Evolutionary conservation across 2,888 invertebrate genomes (phyloP).

Genomic region (Chloromyia formosa): DNA sequence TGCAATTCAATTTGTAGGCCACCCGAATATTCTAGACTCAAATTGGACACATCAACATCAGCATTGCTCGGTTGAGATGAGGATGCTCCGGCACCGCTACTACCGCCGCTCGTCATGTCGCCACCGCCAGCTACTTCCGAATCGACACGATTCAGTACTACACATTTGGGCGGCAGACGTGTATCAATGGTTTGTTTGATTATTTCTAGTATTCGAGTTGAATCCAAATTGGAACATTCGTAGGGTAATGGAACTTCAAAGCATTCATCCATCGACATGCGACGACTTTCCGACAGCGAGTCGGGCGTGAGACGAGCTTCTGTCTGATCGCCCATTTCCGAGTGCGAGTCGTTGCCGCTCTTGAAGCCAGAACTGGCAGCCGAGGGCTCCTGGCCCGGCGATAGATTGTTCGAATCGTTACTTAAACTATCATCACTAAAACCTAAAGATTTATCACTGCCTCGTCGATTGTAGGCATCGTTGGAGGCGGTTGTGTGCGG

Average conservation of each 20-base stretch:
- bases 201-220: conserved; percentile 80
- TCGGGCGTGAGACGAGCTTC: conserved; percentile 63
- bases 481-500: conserved; percentile 47
- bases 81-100: conserved; percentile 29
- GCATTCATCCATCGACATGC: conserved; percentile 61
- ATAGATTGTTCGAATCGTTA: conserved; percentile 69
- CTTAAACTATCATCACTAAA: conserved; percentile 80
- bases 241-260: conserved; percentile 82
- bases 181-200: conserved; percentile 82
- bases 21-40: conserved; percentile 79
- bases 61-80: conserved; percentile 52
- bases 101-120: conserved; percentile 53
- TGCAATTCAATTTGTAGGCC: conserved; percentile 87
- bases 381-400: conserved; percentile 67
- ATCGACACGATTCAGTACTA: conserved; percentile 66
- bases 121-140: conserved; percentile 55
- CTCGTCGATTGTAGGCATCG: conserved; percentile 67
- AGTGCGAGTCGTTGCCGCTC: conserved; percentile 64
- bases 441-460: conserved; percentile 75
- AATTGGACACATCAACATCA: conserved; percentile 65
- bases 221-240: conserved; percentile 81
- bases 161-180: conserved; percentile 77
- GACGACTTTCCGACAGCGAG: conserved; percentile 59
- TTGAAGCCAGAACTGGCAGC: conserved; percentile 71
- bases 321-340: conserved; percentile 68